Conservation (phyloP, 2,113 vertebrate genomes). For the Egretta garzetta region DNA sequence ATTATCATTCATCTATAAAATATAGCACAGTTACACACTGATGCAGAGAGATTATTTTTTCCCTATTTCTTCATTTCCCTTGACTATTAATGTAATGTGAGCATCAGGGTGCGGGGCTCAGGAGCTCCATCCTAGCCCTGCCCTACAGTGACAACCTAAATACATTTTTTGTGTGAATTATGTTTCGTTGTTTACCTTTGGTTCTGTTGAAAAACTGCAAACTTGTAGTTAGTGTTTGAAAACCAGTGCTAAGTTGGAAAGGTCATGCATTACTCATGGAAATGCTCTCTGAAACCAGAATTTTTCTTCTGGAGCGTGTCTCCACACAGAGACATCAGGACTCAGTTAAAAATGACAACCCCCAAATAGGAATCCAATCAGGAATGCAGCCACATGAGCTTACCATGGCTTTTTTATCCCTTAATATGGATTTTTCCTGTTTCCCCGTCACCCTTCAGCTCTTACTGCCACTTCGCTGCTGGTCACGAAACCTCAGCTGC, state of each 20-base stretch:
- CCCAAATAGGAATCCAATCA: neutral
- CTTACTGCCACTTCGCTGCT: neutral
- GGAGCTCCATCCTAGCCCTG: neutral
- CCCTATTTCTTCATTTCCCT: neutral
- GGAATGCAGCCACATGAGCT: neutral
- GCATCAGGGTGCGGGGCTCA: neutral
- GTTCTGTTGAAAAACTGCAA: neutral
- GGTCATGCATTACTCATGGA: neutral
- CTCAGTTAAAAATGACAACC: neutral
- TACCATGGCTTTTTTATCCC: neutral
- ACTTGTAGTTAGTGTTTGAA: neutral
- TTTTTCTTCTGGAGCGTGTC: neutral
- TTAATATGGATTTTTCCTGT: neutral
- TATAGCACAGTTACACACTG: conserved; percentile 19
- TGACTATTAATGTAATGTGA: neutral
- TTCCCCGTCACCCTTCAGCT: neutral
- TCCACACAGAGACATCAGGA: neutral
- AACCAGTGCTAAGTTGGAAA: neutral
- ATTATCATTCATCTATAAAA: conserved; percentile 41
- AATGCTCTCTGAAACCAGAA: neutral
- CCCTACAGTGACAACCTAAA: neutral
- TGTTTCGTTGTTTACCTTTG: neutral
- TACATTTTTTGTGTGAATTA: neutral
- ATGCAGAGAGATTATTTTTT: neutral
- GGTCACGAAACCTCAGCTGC: accelerated